Base-by-base conservation (phyloP, 2,888 invertebrate genomes). In the Diloba caeruleocephala region DNA sequence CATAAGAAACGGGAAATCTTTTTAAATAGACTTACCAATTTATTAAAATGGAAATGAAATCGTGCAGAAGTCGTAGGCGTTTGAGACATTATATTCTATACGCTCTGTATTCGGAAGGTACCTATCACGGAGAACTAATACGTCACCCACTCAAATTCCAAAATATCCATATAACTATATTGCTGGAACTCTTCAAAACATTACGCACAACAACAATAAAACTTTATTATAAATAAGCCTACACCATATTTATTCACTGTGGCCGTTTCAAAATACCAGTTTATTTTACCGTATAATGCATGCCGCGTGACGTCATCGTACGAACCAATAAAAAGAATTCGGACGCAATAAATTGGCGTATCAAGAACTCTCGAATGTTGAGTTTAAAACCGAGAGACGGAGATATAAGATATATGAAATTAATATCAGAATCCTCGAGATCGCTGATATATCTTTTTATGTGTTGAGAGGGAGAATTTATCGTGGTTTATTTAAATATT, bases 311-410 rank as follows among this genome's bases (percentile, higher is more conserved):
- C 66, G 77, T 75, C 75, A 77, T 34, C 46, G 43, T 23, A 32
- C 52, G 55, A 43, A 54, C 69, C 58, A 71, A 72, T 66, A 75
- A 71, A 69, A 69, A 31, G 37, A n/a, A n/a, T n/a, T 53, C 63
- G 79, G 60, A 52, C 58, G 76, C 77, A 65, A 85, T 86, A 85
- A 86, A 86, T 85, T 78, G 71, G 74, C 75, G 81, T 80, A 82
- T 85, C 82, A 81, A 78, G 65, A 49, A 59, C 58, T 41, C 54
- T 57, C 59, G 59, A 58, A 61, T 67, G 42, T 32, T 61, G 31
- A 12, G 21, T 65, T 60, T 65, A 36, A 59, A 26, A 36, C 10
- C 53, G 55, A 57, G 45, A 48, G 44, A 46, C 45, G 28, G 49
- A 64, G 79, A 81, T 78, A 72, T 62, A 71, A 74, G 79, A 79